Evolutionary conservation across 2,888 invertebrate species (phyloP), one percentile per base, ranked within the genome.

Genomic region (Coleophora flavipennella): DNA sequence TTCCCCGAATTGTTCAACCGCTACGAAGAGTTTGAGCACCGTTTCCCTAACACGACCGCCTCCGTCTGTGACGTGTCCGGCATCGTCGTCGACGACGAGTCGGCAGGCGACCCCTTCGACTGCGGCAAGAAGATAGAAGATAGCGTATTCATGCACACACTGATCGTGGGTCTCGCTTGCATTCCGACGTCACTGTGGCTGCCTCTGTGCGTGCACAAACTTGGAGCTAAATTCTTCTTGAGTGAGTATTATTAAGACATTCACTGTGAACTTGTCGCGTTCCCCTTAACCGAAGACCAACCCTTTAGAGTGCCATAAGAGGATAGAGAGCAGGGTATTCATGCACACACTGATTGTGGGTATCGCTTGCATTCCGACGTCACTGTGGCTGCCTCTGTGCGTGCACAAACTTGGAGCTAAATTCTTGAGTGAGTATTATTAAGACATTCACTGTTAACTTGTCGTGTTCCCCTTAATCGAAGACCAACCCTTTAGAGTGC

Each of bases 1-100:
- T 95, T 95, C 77, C 95, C 95, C 10, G 95, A 95, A 70, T 75
- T 95, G 55, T 95, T 95, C 78, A 90, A 90, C 71, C 90, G 95
- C 39, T 93, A 93, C 70, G 92, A 93, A 59, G 90, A 90, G 55
- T 93, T 89, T 66, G 92, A 92, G 61, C 63, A 72, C 20, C 66
- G 76, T 1, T 85, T 91, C 84, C 92, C 92, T 1, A 89, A 88
- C 46, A 83, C 88, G 36, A 85, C 87, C 0, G 92, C 92, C 0
- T 91, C 92, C 0, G 91, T 94, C 7, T 93, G 93, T 65, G 91
- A 92, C 56, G 92, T 93, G 1, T 92, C 92, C 10, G 85, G 90
- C 8, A 88, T 90, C 38, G 88, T 89, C 10, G 63, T 88, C 2
- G 60, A 85, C 2, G 72, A 86, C 12, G 70, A 64, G 12, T 59